Conservation (phyloP, 2,797 vertebrate genomes). For the Tenualosa thibaudeaui region DNA sequence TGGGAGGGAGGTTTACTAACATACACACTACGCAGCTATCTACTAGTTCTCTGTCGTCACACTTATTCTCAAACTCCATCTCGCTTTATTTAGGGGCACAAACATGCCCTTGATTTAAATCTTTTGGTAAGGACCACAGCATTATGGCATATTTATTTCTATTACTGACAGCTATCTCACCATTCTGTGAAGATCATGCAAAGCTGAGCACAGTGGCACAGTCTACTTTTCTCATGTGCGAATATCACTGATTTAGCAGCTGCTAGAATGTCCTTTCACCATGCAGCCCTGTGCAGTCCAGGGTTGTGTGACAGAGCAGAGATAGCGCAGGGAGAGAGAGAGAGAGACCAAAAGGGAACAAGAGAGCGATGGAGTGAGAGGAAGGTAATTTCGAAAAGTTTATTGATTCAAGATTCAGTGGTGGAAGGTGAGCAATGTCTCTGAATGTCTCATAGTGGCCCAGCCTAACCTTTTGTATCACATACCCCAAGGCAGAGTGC, state of each 20-base stretch:
- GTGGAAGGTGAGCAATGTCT: background rate
- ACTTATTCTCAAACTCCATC: too few species aligned
- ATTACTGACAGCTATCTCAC: background rate
- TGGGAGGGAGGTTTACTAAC: too few species aligned
- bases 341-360: background rate
- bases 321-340: background rate
- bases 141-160: background rate
- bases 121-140: background rate
- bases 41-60: too few species aligned
- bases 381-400: conserved; percentile 2
- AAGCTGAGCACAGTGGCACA: too few species aligned
- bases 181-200: background rate
- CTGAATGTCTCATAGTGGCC: background rate
- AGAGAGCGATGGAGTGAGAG: background rate
- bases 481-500: background rate
- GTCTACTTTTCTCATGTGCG: background rate
- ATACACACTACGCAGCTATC: too few species aligned
- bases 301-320: background rate
- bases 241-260: background rate
- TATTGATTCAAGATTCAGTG: background rate
- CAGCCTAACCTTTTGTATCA: background rate
- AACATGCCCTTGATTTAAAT: background rate
- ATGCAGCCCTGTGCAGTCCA: background rate
- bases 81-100: too few species aligned
- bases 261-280: background rate